phyloP scores from a whole-genome alignment of 2,797 vertebrate species.

The Pelodytes ibericus region DNA sequence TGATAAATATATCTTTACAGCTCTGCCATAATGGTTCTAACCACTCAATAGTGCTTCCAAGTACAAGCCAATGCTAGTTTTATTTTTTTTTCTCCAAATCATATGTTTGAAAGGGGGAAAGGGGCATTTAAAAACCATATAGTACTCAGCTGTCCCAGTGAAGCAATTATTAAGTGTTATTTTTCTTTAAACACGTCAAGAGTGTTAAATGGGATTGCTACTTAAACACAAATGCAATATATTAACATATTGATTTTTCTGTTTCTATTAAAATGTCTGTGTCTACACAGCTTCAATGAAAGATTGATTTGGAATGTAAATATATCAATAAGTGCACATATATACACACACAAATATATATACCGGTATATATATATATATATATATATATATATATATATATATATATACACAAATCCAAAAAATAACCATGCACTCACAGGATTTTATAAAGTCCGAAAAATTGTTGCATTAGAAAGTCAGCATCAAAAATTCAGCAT shows the following conservation, averaged over 20 bases:
- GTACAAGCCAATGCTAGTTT: conserved; percentile 10
- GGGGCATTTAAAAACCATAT: not conserved
- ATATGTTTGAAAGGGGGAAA: not conserved
- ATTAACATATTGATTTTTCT: not conserved
- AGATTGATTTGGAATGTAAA: too few species aligned
- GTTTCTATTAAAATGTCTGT: not conserved
- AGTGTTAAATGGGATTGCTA: too few species aligned
- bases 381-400: too few species aligned
- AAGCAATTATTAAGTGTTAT: not conserved
- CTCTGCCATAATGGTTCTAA: conserved; percentile 27
- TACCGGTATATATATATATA: too few species aligned
- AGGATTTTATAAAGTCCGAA: too few species aligned
- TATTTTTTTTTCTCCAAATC: not conserved
- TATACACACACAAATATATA: too few species aligned
- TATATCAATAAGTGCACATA: too few species aligned
- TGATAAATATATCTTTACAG: conserved; percentile 55
- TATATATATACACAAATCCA: not conserved
- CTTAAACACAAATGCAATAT: too few species aligned
- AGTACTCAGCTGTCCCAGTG: not conserved
- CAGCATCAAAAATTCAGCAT: too few species aligned
- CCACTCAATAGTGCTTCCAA: conserved; percentile 29
- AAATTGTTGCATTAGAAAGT: too few species aligned
- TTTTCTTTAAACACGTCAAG: not conserved
- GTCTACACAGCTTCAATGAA: too few species aligned
- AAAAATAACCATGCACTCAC: too few species aligned